Evolutionary conservation across 2,797 vertebrate genomes (phyloP), one percentile per base, ranked within the genome.

Genomic region (Anabacerthia variegaticeps): DNA sequence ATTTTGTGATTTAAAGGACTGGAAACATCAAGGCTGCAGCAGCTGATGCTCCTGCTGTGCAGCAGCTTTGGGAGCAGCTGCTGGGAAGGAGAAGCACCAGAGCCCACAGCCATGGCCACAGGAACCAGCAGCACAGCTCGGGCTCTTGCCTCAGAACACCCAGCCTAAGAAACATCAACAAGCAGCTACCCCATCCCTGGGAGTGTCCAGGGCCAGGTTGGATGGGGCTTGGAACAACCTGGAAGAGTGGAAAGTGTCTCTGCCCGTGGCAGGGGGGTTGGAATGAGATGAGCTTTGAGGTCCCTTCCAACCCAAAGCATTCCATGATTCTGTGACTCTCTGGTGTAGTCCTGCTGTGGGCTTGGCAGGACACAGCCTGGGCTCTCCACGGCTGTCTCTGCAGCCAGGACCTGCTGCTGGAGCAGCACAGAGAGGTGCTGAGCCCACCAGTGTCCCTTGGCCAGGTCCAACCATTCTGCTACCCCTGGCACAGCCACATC

Each of bases 221-320:
- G 68, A 55, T 0, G 0, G 68, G 23, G 30, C 37, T n/a, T 26
- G 51, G 43, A 41, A 12, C 24, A 34, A 0, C 32, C 54, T 41
- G 65, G 65, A 27, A 30, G 0, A 14, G 65, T 13, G 30, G 54
- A 5, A 46, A 26, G 6, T 41, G 65, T 69, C 43, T 19, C 52
- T 68, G 34, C 16, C 49, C 51, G 3, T 4, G 41, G 13, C 15
- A 58, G 36, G 43, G 54, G 54, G 36, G 7, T 46, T 51, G 54
- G 24, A 20, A 41, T 15, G 15, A 32, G 66, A 7, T 27, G 46
- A 1, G 13, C 5, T 62, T n/a, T 72, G 5, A 46, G 39, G 19
- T 23, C n/a, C 37, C 21, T 52, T 32, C 11, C 21, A 71, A 4
- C 46, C 56, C 36, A 36, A 61, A 51, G 10, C 17, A 9, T 43